phyloP scores from a whole-genome alignment of 35 echinoderm and acorn worm genomes.

The Eucidaris tribuloides region DNA sequence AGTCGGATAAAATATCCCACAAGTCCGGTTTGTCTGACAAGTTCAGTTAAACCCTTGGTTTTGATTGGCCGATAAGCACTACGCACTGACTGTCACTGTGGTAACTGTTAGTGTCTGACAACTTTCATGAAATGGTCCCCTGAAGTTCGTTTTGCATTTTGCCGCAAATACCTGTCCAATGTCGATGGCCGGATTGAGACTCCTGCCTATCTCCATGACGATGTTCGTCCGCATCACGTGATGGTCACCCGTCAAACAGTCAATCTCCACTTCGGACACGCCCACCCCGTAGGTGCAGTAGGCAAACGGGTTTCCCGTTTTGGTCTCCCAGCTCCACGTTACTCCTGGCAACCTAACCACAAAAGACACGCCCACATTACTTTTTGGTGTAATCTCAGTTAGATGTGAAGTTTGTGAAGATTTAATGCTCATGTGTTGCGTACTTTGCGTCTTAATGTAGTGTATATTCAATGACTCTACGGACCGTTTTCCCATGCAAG shows the following conservation, averaged over 20 bases:
- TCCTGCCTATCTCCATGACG: slow-evolving; percentile 42
- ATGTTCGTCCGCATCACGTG: slow-evolving; percentile 37
- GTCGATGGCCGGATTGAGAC: slow-evolving; percentile 51
- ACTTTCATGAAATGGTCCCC: too few species aligned
- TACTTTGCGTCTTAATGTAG: too few species aligned
- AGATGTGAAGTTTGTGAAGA: too few species aligned
- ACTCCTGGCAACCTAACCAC: background rate
- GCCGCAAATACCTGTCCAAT: slow-evolving; percentile 38
- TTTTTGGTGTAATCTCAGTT: too few species aligned
- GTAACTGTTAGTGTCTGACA: background rate
- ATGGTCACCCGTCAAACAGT: slow-evolving; percentile 74
- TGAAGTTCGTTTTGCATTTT: background rate
- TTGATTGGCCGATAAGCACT: too few species aligned
- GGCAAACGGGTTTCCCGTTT: background rate
- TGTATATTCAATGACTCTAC: too few species aligned
- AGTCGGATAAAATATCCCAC: too few species aligned
- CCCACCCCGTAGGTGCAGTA: slow-evolving; percentile 39
- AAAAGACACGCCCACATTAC: too few species aligned
- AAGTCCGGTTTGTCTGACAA: background rate
- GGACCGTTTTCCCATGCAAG: too few species aligned
- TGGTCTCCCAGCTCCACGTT: background rate
- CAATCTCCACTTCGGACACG: slow-evolving; percentile 47
- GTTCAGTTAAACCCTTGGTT: too few species aligned
- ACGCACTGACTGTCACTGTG: background rate
- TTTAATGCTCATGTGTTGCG: too few species aligned